Conservation (phyloP, 2,888 invertebrate species). For the Trisateles emortualis region DNA sequence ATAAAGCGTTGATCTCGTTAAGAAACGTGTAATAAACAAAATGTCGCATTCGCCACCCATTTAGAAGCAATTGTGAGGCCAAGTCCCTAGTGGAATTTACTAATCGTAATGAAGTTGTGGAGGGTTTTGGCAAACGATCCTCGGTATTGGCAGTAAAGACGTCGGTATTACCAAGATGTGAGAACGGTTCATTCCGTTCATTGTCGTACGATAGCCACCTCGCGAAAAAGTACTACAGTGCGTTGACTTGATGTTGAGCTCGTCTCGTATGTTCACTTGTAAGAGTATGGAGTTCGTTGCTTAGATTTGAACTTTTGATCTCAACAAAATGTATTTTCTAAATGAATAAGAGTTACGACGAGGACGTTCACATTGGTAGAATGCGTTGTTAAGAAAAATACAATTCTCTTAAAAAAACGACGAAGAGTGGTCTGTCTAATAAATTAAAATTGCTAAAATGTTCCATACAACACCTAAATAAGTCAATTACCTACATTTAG, state of each 20-base stretch:
- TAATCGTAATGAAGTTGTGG: constrained; percentile 42
- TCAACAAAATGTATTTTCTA: constrained; percentile 40
- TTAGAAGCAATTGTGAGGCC: constrained; percentile 44
- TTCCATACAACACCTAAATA: not conserved
- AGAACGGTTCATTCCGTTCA: constrained; percentile 58
- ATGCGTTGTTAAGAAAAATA: constrained; percentile 4
- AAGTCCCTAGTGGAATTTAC: constrained; percentile 29
- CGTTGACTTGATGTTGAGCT: constrained; percentile 58
- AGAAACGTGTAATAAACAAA: constrained; percentile 36
- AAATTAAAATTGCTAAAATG: not conserved
- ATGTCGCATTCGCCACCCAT: constrained; percentile 41
- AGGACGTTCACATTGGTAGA: constrained; percentile 30
- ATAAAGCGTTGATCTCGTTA: constrained; percentile 41
- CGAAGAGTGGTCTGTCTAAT: not conserved
- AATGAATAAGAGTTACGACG: constrained; percentile 40
- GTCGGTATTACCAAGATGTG: constrained; percentile 66
- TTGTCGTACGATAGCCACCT: constrained; percentile 49
- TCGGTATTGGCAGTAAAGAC: constrained; percentile 68
- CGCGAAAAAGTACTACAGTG: constrained; percentile 53
- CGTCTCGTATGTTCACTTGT: constrained; percentile 44
- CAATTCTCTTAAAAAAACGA: no score
- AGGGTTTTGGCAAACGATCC: constrained; percentile 52
- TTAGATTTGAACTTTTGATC: constrained; percentile 57
- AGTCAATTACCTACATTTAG: constrained; percentile 15
- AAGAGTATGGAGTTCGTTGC: constrained; percentile 31